Base-by-base conservation (phyloP, 2,797 vertebrate genomes). In the Peromyscus attwateri region DNA sequence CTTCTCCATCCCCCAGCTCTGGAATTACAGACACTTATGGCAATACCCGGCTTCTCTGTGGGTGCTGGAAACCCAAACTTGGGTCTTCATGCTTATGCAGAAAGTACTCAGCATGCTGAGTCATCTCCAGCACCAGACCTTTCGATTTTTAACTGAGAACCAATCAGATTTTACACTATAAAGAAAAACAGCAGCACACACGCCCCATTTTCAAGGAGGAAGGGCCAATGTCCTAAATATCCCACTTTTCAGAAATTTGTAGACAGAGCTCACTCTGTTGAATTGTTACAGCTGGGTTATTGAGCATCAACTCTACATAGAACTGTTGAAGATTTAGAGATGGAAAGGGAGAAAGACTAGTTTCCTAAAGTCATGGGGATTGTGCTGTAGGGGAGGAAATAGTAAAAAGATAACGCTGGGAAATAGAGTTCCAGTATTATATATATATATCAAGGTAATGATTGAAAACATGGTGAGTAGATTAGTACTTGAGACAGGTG, bases 181-280 rank as follows among this genome's bases (percentile, higher is more conserved):
- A 85, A 88, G 62, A 73, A 57, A 77, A 94, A 46, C 31, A 73
- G 3, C 0, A 4, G 16, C 1, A 34, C 43, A 3, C 34, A 92
- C 80, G 87, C 40, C 71, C 85, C 43, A 6, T 84, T 95, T 40
- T 88, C 79, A 88, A 89, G 52, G 64, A 90, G 88, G 34, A 94
- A 91, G 37, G 8, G 60, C 40, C 37, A 14, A 29, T 31, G 66
- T 55, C 49, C 25, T 55, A 49, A 34, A 17, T 27, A 87, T 60
- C 34, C 13, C 46, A 34, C 57, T 52, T 84, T 94, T 73, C 62
- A 84, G 34, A 66, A 62, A 40, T 66, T 57, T 93, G 46, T 94
- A 91, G 73, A 64, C 46, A 66, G 49, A 68, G 64, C 1, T 68
- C 55, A 85, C 29, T 79, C 17, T 76, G 40, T 55, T 64, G n/a